Evolutionary conservation across 2,888 invertebrate genomes (phyloP).

Genomic region (Oxytorus armatus): DNA sequence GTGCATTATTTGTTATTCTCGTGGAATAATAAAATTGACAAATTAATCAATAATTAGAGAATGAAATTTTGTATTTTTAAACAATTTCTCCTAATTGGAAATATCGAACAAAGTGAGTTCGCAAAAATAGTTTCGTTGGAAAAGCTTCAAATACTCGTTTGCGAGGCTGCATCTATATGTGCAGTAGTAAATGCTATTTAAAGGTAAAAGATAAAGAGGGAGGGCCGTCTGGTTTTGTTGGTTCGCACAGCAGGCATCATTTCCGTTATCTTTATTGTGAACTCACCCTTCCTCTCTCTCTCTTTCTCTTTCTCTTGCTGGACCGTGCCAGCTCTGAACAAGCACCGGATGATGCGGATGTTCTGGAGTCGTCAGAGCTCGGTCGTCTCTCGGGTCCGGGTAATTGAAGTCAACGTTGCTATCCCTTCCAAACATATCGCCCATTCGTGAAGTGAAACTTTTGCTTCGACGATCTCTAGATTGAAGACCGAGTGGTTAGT

Average conservation of each 20-base stretch:
- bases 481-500: slow-evolving; percentile 48
- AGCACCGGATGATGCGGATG: slow-evolving; percentile 69
- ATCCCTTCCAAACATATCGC: slow-evolving; percentile 23
- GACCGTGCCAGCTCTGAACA: neutral
- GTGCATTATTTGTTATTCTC: too few relatives aligned
- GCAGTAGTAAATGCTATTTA: slow-evolving; percentile 60
- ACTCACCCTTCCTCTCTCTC: slow-evolving; percentile 7
- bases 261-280: slow-evolving; percentile 76
- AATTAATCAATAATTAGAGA: too few relatives aligned
- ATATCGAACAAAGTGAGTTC: neutral
- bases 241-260: slow-evolving; percentile 69
- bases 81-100: too few relatives aligned
- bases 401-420: slow-evolving; percentile 58
- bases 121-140: neutral
- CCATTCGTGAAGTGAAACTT: slow-evolving; percentile 7
- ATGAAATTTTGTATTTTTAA: too few relatives aligned
- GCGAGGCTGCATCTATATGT: slow-evolving; percentile 1
- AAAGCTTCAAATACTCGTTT: neutral
- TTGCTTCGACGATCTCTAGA: slow-evolving; percentile 42
- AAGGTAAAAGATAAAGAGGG: slow-evolving; percentile 41
- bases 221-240: slow-evolving; percentile 72
- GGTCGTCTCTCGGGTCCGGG: slow-evolving; percentile 2
- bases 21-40: too few relatives aligned
- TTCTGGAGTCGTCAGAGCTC: slow-evolving; percentile 37
- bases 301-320: neutral